phyloP scores from a whole-genome alignment of 2,888 invertebrate species.

The Trichogramma evanescens region DNA sequence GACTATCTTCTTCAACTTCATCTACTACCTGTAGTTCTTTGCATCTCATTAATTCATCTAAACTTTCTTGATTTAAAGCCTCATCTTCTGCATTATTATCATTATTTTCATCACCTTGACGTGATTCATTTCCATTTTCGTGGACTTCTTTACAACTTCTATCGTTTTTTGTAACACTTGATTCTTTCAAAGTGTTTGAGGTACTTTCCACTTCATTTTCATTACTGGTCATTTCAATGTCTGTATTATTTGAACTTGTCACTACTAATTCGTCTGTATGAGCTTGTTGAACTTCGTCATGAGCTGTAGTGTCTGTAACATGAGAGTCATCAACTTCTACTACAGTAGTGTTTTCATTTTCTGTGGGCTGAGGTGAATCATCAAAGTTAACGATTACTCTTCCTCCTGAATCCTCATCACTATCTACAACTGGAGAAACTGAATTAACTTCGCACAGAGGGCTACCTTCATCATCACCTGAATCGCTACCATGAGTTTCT shows the following conservation, averaged over 20 bases:
- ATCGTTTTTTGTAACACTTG: background rate
- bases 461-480: too few species aligned
- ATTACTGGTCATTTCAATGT: too few species aligned
- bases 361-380: too few species aligned
- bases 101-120: conserved; percentile 2
- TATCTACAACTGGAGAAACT: background rate
- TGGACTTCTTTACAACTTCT: background rate
- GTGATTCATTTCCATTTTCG: background rate
- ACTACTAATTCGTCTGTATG: too few species aligned
- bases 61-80: conserved; percentile 15
- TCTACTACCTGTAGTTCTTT: conserved; percentile 25
- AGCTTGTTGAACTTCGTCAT: too few species aligned
- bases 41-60: conserved; percentile 23
- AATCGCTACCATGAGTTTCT: too few species aligned
- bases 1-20: conserved; percentile 18
- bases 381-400: too few species aligned
- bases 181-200: background rate
- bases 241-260: background rate
- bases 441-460: too few species aligned
- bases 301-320: background rate
- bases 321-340: background rate
- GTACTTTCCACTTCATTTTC: background rate
- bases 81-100: conserved; percentile 15
- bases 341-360: background rate
- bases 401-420: background rate